phyloP scores from a whole-genome alignment of 2,888 invertebrate genomes.

The Heliconius sara region DNA sequence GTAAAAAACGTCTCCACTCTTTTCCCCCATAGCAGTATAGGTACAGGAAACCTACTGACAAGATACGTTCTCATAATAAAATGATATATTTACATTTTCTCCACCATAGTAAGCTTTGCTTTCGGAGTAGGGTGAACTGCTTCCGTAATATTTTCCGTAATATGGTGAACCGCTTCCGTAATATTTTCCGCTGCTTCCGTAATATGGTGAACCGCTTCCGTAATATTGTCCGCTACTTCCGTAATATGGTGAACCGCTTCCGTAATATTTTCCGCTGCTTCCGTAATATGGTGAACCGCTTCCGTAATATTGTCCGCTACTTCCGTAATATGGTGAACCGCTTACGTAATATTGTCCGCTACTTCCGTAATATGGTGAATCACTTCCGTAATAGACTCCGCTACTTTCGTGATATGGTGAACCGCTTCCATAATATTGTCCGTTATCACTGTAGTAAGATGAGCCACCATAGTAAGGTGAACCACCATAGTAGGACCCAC shows the following conservation, averaged over 20 bases:
- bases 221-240: not conserved
- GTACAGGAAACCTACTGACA: not conserved
- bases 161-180: not conserved
- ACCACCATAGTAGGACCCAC: not conserved
- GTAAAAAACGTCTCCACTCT: not conserved
- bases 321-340: not conserved
- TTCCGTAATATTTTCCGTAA: not conserved
- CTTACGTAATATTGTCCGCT: not conserved
- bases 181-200: no score
- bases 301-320: not conserved
- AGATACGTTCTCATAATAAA: no score
- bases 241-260: not conserved
- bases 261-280: not conserved
- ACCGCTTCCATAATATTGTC: no score
- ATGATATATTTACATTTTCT: not conserved
- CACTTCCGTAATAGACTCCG: no score
- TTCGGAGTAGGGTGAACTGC: not conserved
- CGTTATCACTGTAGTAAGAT: not conserved
- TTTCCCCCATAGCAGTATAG: no score
- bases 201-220: not conserved
- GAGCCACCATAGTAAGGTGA: no score
- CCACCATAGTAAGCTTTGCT: constrained; percentile 10
- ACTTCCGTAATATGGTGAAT: not conserved
- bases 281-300: no score
- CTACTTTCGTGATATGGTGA: no score